Evolutionary conservation across 2,797 vertebrate genomes (phyloP), one percentile per base, ranked within the genome.

Genomic region (Tokudaia tokunoshimensis): DNA sequence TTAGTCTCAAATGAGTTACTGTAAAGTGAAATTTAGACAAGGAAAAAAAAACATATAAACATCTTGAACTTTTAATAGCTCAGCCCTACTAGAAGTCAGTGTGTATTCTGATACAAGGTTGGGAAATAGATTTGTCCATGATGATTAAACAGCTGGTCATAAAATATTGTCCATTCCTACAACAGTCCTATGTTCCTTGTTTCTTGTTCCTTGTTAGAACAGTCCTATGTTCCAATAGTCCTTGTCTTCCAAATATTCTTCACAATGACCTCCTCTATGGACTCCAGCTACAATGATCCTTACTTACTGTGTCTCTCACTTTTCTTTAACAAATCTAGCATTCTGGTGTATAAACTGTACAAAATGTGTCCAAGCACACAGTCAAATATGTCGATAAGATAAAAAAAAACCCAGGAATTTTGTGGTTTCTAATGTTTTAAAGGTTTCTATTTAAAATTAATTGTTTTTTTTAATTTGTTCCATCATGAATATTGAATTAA

Each of bases 1-100:
- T 87, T 91, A 84, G 22, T 83, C 91, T 90, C 84, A 97, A 96
- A 87, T 96, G 34, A 85, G 76, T 82, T 96, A 59, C 90, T 91
- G 34, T 94, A 76, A 94, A 96, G 15, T 84, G 44, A 95, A 97
- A 96, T 90, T 95, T 92, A n/a, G 37, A 29, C 37, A 79, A 63
- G 67, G 44, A 70, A 59, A 59, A 26, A 94, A 95, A 82, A 74
- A 41, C 63, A 67, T 15, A 41, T 72, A 84, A 84, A 92, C 47
- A 70, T 95, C 50, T 89, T 87, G 41, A 91, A 82, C 59, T 57
- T 57, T 78, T 37, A 92, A 52, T 63, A 95, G 44, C 59, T 94
- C 41, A 90, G 34, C 44, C n/a, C 78, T 81, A 17, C 82, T 87
- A 80, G 20, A 94, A 70, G 50, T 81, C 50, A 70, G 2, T 31